Percentiles rank a stretch among this genome's conserved stretches.
Evolutionary conservation across 2,797 vertebrate genomes (phyloP).

Genomic region (Protosalanx chinensis): DNA sequence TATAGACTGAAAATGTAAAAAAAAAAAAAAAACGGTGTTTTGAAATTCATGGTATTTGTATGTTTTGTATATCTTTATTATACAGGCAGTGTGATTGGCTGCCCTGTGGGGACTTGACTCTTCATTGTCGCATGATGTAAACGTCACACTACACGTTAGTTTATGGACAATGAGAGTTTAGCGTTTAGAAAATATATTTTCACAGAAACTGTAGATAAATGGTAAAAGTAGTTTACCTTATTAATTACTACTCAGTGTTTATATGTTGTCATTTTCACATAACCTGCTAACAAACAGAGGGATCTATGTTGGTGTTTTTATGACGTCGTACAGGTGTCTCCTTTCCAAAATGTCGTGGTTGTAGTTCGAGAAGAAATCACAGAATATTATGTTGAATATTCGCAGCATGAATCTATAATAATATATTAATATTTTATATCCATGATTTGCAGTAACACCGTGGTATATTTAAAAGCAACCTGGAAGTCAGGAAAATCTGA

Average conservation of each 20-base stretch:
- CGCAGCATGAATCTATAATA: too few species aligned
- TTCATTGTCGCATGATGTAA: background rate
- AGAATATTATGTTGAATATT: background rate
- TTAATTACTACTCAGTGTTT: background rate
- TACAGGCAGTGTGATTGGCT: background rate
- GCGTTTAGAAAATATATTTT: background rate
- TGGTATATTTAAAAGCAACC: background rate
- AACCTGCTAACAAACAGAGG: constrained; percentile 26
- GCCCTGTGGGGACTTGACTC: background rate
- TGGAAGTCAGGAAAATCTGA: too few species aligned
- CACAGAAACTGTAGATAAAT: background rate
- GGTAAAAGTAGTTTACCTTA: background rate
- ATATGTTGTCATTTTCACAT: background rate
- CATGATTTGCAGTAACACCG: background rate
- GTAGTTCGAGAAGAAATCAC: constrained; percentile 38
- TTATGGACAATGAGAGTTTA: background rate
- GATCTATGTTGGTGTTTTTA: constrained; percentile 29
- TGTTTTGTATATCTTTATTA: background rate
- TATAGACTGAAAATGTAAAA: too few species aligned
- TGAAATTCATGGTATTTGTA: background rate
- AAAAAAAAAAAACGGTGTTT: background rate
- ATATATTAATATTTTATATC: background rate
- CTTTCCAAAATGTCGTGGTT: constrained; percentile 19
- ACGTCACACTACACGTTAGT: constrained; percentile 1
- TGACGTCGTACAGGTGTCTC: constrained; percentile 33